phyloP scores from a whole-genome alignment of 2,888 invertebrate genomes.

The Spialia ferax region DNA sequence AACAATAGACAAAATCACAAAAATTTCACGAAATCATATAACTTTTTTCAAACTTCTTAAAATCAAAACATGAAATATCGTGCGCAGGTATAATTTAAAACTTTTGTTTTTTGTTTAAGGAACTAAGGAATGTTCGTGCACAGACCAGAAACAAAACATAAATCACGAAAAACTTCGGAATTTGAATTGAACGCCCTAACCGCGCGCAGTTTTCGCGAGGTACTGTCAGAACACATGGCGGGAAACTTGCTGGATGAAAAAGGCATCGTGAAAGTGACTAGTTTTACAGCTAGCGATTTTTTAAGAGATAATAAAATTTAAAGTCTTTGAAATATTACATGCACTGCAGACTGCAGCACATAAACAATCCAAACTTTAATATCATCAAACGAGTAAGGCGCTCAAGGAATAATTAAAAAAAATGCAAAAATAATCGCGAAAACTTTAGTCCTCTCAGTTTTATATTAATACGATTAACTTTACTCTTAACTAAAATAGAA shows the following conservation, averaged over 20 bases:
- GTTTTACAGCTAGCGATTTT: slow-evolving; percentile 9
- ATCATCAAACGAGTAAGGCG: too few relatives aligned
- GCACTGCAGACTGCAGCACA: too few relatives aligned
- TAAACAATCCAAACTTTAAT: too few relatives aligned
- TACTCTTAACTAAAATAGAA: too few relatives aligned
- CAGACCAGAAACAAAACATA: slow-evolving; percentile 56
- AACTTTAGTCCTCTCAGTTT: too few relatives aligned
- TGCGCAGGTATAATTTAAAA: background rate
- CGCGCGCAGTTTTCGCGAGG: slow-evolving; percentile 63
- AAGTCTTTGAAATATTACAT: too few relatives aligned
- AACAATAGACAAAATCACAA: background rate
- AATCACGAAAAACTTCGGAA: slow-evolving; percentile 27
- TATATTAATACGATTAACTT: too few relatives aligned
- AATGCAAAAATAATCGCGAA: too few relatives aligned
- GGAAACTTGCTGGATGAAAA: slow-evolving; percentile 49
- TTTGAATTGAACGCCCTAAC: slow-evolving; percentile 56
- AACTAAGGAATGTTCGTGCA: slow-evolving; percentile 38
- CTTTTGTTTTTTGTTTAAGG: too few relatives aligned
- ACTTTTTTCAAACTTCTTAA: background rate
- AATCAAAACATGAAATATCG: background rate
- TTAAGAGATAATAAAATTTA: background rate
- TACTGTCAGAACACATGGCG: slow-evolving; percentile 51
- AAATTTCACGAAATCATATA: background rate
- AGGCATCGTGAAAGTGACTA: slow-evolving; percentile 44
- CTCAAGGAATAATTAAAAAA: too few relatives aligned